Evolutionary conservation across 2,797 vertebrate genomes (phyloP).

Genomic region (Acipenser oxyrinchus): DNA sequence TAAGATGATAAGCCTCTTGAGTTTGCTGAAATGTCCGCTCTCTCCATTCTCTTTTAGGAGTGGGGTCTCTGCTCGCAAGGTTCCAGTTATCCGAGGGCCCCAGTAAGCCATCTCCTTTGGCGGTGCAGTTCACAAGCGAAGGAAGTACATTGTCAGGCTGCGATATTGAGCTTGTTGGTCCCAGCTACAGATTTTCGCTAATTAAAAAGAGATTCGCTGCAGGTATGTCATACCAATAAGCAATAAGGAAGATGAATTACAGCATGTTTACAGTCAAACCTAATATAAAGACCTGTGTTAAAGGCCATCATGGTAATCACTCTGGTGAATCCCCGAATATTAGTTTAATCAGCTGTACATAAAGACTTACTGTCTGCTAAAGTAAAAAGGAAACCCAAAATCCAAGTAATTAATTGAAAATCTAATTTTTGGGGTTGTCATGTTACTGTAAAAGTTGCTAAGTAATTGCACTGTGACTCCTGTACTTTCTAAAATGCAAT

Average conservation of each 20-base stretch:
- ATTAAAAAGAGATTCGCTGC: slow-evolving; percentile 95
- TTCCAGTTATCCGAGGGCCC: slow-evolving; percentile 83
- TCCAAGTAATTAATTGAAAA: too few relatives aligned
- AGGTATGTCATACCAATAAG: slow-evolving; percentile 56
- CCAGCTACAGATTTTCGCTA: slow-evolving; percentile 89
- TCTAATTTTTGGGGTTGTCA: too few relatives aligned
- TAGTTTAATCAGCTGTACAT: too few relatives aligned
- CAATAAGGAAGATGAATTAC: slow-evolving; percentile 4
- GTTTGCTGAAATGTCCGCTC: neutral
- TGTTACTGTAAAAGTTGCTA: too few relatives aligned
- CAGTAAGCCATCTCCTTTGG: slow-evolving; percentile 79
- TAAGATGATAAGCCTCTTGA: neutral
- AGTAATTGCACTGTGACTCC: too few relatives aligned
- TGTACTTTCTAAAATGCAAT: too few relatives aligned
- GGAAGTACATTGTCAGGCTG: slow-evolving; percentile 90
- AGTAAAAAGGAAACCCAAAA: too few relatives aligned
- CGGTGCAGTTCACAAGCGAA: slow-evolving; percentile 92
- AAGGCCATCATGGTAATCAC: too few relatives aligned
- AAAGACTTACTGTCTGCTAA: too few relatives aligned
- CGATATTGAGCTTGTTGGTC: slow-evolving; percentile 88
- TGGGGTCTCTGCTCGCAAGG: slow-evolving; percentile 86
- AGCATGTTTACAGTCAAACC: too few relatives aligned
- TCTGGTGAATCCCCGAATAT: too few relatives aligned
- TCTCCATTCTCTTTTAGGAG: slow-evolving; percentile 52
- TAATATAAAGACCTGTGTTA: too few relatives aligned